Percentiles rank a stretch among this genome's conserved stretches.
These are phyloP conservation scores for Pteruthius melanotis DNA, from an alignment of 2,113 vertebrate species.

Conservation along the genomic window DNA sequence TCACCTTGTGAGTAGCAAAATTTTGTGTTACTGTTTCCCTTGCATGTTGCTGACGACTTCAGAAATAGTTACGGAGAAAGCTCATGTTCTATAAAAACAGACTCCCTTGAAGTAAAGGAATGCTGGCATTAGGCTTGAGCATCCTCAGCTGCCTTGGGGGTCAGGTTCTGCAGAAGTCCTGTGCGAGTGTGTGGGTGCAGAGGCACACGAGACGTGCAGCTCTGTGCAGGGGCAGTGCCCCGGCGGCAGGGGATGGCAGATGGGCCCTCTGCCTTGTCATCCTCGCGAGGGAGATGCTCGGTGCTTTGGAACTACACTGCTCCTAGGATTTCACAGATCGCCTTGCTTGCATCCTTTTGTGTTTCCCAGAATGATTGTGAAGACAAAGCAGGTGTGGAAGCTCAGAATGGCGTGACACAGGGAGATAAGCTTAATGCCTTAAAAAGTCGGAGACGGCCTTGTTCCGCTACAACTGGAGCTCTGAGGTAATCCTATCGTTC, in stretches of 20 bases:
- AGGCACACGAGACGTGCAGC: background rate
- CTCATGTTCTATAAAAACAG: background rate
- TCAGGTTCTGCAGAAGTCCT: background rate
- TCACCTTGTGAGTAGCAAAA: background rate
- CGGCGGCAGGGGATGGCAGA: background rate
- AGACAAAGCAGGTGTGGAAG: constrained; percentile 68
- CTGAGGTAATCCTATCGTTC: constrained; percentile 76
- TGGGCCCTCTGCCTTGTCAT: background rate
- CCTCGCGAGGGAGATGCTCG: background rate
- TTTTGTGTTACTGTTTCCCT: background rate
- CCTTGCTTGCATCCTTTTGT: background rate
- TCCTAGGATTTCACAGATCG: background rate
- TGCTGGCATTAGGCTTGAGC: background rate
- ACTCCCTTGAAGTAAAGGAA: background rate
- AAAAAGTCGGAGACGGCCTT: constrained; percentile 83
- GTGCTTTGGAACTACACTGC: background rate
- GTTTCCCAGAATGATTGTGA: constrained; percentile 74
- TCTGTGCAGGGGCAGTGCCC: fast-evolving
- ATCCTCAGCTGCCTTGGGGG: background rate
- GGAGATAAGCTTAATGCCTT: constrained; percentile 96
- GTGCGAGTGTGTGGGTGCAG: background rate
- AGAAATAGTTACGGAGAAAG: background rate
- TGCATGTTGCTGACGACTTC: background rate
- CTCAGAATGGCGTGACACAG: constrained; percentile 80
- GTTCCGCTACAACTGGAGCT: constrained; percentile 75